A percentile compares a stretch with the other conserved stretches of the same genome.
phyloP scores from a whole-genome alignment of 2,797 vertebrate species.

The Micromesistius poutassou region DNA sequence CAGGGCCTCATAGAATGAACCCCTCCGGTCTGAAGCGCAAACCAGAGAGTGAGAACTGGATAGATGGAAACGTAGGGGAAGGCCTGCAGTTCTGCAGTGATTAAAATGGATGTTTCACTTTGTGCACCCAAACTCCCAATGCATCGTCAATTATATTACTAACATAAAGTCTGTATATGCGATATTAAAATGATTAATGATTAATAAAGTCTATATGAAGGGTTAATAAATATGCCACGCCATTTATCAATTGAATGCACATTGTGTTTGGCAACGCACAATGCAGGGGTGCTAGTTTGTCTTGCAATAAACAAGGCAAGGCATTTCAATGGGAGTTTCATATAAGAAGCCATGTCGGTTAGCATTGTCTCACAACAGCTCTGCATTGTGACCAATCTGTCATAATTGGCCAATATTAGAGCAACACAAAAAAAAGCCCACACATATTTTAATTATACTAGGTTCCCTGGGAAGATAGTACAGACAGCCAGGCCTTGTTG shows the following conservation, averaged over 20 bases:
- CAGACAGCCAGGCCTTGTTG: slow-evolving; percentile 13
- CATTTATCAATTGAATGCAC: background rate
- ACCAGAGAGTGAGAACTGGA: background rate
- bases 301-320: background rate
- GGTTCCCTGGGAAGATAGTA: slow-evolving; percentile 2
- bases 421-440: background rate
- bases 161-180: background rate
- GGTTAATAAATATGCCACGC: too few species aligned
- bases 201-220: background rate
- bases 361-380: background rate
- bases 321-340: background rate
- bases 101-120: background rate
- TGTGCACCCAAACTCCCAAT: too few species aligned
- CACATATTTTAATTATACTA: slow-evolving; percentile 5
- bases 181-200: background rate
- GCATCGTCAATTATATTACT: too few species aligned
- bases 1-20: background rate
- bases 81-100: background rate
- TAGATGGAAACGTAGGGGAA: background rate
- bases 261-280: background rate
- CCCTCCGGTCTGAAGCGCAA: background rate
- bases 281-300: background rate
- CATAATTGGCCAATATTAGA: background rate
- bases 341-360: background rate
- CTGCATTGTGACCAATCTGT: background rate